Conservation (phyloP, 2,888 invertebrate genomes). For the Drosophila multiciliata region DNA sequence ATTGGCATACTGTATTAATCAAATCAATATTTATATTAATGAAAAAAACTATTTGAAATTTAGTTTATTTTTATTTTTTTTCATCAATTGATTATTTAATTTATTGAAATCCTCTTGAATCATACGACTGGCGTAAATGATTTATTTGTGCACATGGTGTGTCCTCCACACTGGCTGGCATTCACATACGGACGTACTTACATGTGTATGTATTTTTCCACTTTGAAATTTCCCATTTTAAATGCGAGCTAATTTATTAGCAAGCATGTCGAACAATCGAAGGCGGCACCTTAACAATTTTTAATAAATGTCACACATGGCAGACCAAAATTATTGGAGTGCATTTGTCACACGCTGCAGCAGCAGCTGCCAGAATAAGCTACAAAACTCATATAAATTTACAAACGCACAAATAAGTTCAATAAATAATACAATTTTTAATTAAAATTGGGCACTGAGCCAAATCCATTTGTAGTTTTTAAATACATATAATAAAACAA, state of each 20-base stretch:
- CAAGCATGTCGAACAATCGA: constrained; percentile 37
- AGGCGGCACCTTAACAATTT: constrained; percentile 68
- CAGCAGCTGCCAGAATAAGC: constrained; percentile 38
- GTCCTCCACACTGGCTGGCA: constrained; percentile 14
- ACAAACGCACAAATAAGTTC: constrained; percentile 57
- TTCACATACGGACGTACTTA: constrained; percentile 35
- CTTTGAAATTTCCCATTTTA: constrained; percentile 64
- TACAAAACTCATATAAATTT: constrained; percentile 24
- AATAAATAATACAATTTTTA: constrained; percentile 71
- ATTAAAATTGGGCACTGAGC: constrained; percentile 59
- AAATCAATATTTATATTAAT: neutral
- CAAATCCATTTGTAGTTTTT: constrained; percentile 10
- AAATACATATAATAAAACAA: neutral
- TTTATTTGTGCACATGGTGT: constrained; percentile 52
- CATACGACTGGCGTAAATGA: constrained; percentile 45
- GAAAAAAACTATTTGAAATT: neutral
- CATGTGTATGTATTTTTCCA: constrained; percentile 32
- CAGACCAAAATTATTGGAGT: constrained; percentile 70
- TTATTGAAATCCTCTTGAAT: constrained; percentile 47
- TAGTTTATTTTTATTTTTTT: neutral
- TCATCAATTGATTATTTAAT: constrained; percentile 25
- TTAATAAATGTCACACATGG: constrained; percentile 75
- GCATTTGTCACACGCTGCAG: constrained; percentile 67
- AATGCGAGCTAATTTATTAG: constrained; percentile 75
- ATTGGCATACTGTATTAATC: neutral